These are phyloP conservation scores for Drosophila baimaii DNA, from an alignment of 1,140 invertebrate genomes.

Conservation along the genomic window DNA sequence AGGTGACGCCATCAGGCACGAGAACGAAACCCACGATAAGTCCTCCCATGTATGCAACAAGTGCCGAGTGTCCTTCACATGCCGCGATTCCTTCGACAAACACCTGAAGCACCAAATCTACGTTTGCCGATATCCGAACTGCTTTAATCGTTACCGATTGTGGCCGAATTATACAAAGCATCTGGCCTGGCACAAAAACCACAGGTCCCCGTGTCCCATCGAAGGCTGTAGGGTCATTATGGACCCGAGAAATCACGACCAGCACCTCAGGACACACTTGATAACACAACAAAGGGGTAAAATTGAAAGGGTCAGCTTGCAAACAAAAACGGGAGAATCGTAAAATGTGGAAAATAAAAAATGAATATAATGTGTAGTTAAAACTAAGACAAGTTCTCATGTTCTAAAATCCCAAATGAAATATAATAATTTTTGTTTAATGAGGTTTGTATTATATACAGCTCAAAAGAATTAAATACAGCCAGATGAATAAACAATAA, in stretches of 20 bases:
- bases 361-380: no score
- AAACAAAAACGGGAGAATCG: not conserved
- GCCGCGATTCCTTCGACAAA: not conserved
- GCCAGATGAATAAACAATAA: no score
- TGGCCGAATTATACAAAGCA: not conserved
- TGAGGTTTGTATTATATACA: no score
- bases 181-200: not conserved
- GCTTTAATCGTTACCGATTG: not conserved
- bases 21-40: not conserved
- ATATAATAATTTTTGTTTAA: no score
- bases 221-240: not conserved
- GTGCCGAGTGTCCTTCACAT: not conserved
- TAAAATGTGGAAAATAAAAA: not conserved
- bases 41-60: not conserved
- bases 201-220: not conserved
- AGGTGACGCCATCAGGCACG: conserved; percentile 14
- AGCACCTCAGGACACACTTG: not conserved
- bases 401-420: no score
- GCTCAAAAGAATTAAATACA: no score
- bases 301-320: no score
- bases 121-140: not conserved
- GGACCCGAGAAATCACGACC: not conserved
- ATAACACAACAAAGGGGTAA: not conserved
- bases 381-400: no score
- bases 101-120: not conserved